A percentile compares a stretch with the other conserved stretches of the same genome.
phyloP scores from a whole-genome alignment of 2,113 vertebrate species.

The Ploceus nigricollis region DNA sequence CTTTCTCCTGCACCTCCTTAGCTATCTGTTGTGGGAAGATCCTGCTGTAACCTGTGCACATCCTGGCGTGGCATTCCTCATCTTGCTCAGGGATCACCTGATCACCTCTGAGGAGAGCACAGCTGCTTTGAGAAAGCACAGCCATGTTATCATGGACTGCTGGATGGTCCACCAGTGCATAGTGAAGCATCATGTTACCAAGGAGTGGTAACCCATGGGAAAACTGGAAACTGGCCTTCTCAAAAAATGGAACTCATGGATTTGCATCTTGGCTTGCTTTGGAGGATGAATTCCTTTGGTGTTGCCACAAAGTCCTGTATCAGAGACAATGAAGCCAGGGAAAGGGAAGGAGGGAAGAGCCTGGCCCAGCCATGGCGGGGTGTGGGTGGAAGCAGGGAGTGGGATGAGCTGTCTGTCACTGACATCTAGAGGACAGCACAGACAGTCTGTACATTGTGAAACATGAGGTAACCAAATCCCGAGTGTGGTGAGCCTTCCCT shows the following conservation, averaged over 20 bases:
- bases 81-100: no score
- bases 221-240: neutral
- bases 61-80: fast-evolving
- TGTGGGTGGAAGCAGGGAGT: neutral
- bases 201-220: fast-evolving
- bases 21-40: fast-evolving
- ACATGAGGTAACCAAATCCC: neutral
- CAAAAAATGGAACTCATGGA: neutral
- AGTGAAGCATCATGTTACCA: fast-evolving
- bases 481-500: neutral
- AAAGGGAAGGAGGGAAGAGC: neutral
- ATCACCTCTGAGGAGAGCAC: neutral
- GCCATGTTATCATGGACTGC: fast-evolving
- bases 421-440: slow-evolving; percentile 55
- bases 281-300: neutral
- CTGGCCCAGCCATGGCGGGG: fast-evolving
- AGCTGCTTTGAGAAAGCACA: neutral
- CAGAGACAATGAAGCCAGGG: neutral
- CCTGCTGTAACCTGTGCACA: neutral
- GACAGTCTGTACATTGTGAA: neutral
- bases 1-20: neutral
- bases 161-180: fast-evolving
- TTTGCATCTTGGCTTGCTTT: neutral
- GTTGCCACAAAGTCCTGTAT: neutral
- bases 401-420: neutral